These are phyloP conservation scores for Xestia c-nigrum DNA, from an alignment of 2,888 invertebrate species.

Conservation along the genomic window DNA sequence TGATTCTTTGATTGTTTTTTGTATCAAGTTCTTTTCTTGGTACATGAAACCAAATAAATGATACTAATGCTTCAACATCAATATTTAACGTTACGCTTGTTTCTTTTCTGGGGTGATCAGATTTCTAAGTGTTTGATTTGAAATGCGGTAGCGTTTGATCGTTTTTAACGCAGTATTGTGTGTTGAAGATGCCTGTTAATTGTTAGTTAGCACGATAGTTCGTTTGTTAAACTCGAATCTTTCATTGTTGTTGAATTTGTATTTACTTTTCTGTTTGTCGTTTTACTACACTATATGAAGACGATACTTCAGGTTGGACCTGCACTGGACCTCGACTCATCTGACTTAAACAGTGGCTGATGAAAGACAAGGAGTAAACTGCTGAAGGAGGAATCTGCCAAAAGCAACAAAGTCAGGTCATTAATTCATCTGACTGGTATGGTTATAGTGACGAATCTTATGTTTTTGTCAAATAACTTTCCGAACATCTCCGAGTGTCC, in stretches of 20 bases:
- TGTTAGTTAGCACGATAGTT: constrained; percentile 41
- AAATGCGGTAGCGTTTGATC: constrained; percentile 47
- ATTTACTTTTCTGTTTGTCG: not conserved
- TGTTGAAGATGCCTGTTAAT: constrained; percentile 31
- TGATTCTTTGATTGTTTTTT: not conserved
- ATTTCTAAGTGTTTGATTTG: constrained; percentile 40
- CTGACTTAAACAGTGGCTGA: not conserved
- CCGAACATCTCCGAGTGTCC: too few relatives aligned
- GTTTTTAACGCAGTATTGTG: constrained; percentile 36
- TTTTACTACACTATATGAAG: not conserved
- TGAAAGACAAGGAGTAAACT: not conserved
- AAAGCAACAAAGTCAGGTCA: not conserved
- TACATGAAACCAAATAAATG: not conserved
- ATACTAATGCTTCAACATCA: constrained; percentile 14
- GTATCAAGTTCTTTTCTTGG: not conserved
- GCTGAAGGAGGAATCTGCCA: not conserved
- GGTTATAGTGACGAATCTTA: too few relatives aligned
- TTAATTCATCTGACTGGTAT: not conserved
- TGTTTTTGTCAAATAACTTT: not conserved
- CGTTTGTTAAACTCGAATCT: constrained; percentile 1
- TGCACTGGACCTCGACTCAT: not conserved
- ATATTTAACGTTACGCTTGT: constrained; percentile 43
- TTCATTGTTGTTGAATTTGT: not conserved
- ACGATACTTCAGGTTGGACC: not conserved
- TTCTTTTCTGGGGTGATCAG: constrained; percentile 47